Base-by-base conservation (phyloP, 1,140 invertebrate species). In the Heliothis subflexa region DNA sequence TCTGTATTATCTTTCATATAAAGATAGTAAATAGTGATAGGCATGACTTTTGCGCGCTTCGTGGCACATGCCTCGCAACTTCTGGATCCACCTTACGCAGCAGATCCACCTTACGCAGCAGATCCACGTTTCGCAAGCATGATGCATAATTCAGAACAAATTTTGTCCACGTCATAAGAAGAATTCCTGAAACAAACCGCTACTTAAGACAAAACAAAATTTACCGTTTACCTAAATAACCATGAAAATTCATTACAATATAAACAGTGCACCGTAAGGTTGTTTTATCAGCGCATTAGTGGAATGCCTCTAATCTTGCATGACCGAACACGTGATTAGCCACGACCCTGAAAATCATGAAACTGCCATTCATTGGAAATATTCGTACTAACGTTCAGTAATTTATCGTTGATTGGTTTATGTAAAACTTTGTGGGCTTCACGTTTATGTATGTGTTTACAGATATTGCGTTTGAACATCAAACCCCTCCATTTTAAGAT, bases 291-390 rank as follows among this genome's bases (percentile, higher is more conserved):
- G 7, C 40, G 40, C 16, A 18, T 64, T 64, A 64, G 13, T 18
- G 33, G 28, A 47, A 64, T 64, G 2, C 4, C 28, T 64, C 11
- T 64, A 40, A 64, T 64, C 61, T 64, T 47, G 61, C 61, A 16
- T 64, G 61, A 64, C 40, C 40, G 40, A 64, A 18, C n/a, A 64
- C 61, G 61, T 40, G 61, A 64, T 47, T 12, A 33, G 33, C n/a
- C 2, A 10, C 45, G 61, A 47, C 61, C 61, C 40, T 64, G 61
- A 47, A 18, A 7, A 18, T 18, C 14, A 40, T 47, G 16, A 64
- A 64, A 18, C n/a, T 11, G 14, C 25, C 50, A 25, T 57, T 25
- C 21, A 57, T 57, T 18, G 54, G 3, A 14, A 3, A 16, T 52
- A 52, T 52, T n/a, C 50, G 14, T 52, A 52, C 14, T 52, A 52